Evolutionary conservation across 2,888 invertebrate species (phyloP).

Genomic region (Chydorus sphaericus): DNA sequence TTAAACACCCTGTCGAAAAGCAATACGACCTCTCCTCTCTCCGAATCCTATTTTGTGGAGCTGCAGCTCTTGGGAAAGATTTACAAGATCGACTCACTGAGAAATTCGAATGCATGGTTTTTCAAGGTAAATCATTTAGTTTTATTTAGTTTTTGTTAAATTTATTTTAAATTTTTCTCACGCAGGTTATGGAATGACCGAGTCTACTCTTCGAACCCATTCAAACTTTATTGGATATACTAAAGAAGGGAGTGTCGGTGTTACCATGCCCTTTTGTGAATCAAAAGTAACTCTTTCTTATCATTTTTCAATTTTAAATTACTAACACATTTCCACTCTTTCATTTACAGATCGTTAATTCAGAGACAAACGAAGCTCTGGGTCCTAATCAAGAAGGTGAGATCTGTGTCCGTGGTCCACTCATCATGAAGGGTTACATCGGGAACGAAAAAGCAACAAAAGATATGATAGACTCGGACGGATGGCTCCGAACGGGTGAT

Average conservation of each 20-base stretch:
- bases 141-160: too few relatives aligned
- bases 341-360: too few relatives aligned
- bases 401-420: constrained; percentile 54
- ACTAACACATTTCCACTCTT: too few relatives aligned
- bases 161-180: constrained; percentile 14
- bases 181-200: constrained; percentile 42
- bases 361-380: constrained; percentile 38
- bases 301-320: too few relatives aligned
- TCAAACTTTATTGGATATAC: constrained; percentile 24
- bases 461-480: constrained; percentile 29
- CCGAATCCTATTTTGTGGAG: constrained; percentile 49
- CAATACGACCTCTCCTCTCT: constrained; percentile 49
- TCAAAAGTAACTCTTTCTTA: too few relatives aligned
- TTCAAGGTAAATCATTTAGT: constrained; percentile 8
- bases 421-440: constrained; percentile 39
- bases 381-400: constrained; percentile 53
- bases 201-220: constrained; percentile 42
- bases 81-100: constrained; percentile 35
- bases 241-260: constrained; percentile 53
- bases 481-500: constrained; percentile 29
- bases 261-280: constrained; percentile 48
- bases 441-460: constrained; percentile 31
- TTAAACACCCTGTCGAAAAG: constrained; percentile 51
- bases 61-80: constrained; percentile 41
- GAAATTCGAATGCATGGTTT: constrained; percentile 4